Evolutionary conservation across 2,888 invertebrate genomes (phyloP), one percentile per base, ranked within the genome.

Genomic region (Pheosia tremula): DNA sequence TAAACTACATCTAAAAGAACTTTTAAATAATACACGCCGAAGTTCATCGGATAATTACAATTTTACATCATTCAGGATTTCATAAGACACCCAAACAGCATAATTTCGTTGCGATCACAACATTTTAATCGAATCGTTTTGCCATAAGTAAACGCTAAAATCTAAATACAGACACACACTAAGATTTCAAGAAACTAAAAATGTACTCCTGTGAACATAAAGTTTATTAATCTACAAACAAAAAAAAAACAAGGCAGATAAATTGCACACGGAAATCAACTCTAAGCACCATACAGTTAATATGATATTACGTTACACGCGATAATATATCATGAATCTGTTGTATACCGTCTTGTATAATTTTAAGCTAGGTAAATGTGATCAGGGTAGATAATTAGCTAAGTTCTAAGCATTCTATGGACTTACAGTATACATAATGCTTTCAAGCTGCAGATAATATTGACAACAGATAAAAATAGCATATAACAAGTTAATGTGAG

Each of bases 181-280:
- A 75, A 62, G 62, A 67, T 65, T 64, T 74, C 60, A 57, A 67
- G 61, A 67, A 60, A 69, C 64, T n/a, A 47, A 47, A 72, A 69
- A 74, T 78, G 75, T 77, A 78, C 78, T 78, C 72, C 72, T 56
- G 67, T 66, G 59, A 59, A 66, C 66, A 69, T 77, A 72, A 63
- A 71, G 24, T 0, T 24, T 24, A 24, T 24, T 59, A 77, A 68
- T 70, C 75, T 74, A 71, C 71, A 75, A 68, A 65, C 62, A 64
- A 71, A 70, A 70, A 69, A 69, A 57, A 8, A 45, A n/a, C 58
- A 72, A 77, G 75, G 69, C 75, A 75, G 74, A 63, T 66, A 71
- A 71, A 82, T 82, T 80, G 79, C 81, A 79, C 79, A 73, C 69
- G 60, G 73, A 60, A 71, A 62, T 55, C 61, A 60, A 59, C 58